Evolutionary conservation across 2,113 vertebrate species (phyloP).

Genomic region (Reinhardtius hippoglossoides): DNA sequence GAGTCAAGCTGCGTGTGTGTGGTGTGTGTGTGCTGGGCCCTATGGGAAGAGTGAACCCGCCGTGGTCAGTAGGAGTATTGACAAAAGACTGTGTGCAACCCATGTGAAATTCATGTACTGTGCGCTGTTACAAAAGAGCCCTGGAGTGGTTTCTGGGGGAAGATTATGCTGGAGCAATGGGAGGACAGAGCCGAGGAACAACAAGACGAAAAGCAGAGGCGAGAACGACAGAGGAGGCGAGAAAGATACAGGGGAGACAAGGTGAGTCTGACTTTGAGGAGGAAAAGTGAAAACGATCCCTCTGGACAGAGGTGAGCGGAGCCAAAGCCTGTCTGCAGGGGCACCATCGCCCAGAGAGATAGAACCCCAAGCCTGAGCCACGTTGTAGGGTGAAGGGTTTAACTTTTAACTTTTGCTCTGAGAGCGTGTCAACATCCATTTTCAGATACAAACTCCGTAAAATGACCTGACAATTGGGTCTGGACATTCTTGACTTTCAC

Average conservation of each 20-base stretch:
- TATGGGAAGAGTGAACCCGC: conserved; percentile 23
- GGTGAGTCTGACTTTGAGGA: conserved; percentile 19
- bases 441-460: too few relatives aligned
- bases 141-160: conserved; percentile 43
- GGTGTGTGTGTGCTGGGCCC: conserved; percentile 27
- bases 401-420: too few relatives aligned
- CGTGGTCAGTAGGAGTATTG: conserved; percentile 52
- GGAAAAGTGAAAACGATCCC: conserved; percentile 29
- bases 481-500: too few relatives aligned
- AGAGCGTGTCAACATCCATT: too few relatives aligned
- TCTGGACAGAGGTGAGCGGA: background rate
- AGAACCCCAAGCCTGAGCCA: background rate
- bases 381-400: conserved; percentile 7
- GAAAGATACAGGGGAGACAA: conserved; percentile 12
- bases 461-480: too few relatives aligned
- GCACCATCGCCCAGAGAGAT: conserved; percentile 5
- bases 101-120: conserved; percentile 70
- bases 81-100: conserved; percentile 48
- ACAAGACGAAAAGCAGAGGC: conserved; percentile 11
- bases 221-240: background rate
- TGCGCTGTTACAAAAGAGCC: conserved; percentile 51
- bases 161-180: conserved; percentile 38
- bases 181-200: conserved; percentile 18
- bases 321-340: conserved; percentile 11
- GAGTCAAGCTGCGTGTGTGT: conserved; percentile 35